Evolutionary conservation across 2,113 vertebrate genomes (phyloP), one percentile per base, ranked within the genome.

Genomic region (Malaclemys terrapin): DNA sequence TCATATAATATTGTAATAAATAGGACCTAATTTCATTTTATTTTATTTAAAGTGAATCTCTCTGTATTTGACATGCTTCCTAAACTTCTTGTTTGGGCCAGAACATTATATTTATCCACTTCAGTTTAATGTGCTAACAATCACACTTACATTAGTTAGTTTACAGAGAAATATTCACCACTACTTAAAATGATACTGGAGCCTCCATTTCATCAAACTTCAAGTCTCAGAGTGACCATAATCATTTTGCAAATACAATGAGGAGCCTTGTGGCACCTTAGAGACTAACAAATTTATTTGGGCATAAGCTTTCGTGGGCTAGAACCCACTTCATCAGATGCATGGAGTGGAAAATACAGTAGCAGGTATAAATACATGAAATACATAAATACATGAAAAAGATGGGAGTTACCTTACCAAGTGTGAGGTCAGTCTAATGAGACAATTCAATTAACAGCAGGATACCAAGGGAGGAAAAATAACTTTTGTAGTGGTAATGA

Each of bases 41-140:
- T 14, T 80, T 95, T 85, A 91, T 93, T 95, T 91, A 54, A 96
- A 95, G 92, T 93, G 93, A 89, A 72, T 88, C 79, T 80, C 54
- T 65, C 62, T 89, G 8, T 2, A 4, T 72, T 89, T 82, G 83
- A 91, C 56, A 93, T 93, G 54, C 91, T 92, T 92, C 89, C 84
- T 95, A 94, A 95, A 83, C 85, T 92, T 96, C 94, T 95, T 96
- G 95, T 96, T 93, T 93, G 75, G 89, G 83, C 93, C 89, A 78
- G 93, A 85, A 88, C 93, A 92, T 88, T 82, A 35, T 69, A 19
- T 69, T 69, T 91, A 92, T 89, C 85, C 93, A 92, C 84, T 93
- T 96, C 9, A 89, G 95, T 96, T 93, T 96, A 91, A 93, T 90
- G 80, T 97, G 96, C 86, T 94, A 97, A 97, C 84, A 88, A 89